Evolutionary conservation across 1,140 invertebrate genomes (phyloP).

Genomic region (Pseudomyrmex pallidus): DNA sequence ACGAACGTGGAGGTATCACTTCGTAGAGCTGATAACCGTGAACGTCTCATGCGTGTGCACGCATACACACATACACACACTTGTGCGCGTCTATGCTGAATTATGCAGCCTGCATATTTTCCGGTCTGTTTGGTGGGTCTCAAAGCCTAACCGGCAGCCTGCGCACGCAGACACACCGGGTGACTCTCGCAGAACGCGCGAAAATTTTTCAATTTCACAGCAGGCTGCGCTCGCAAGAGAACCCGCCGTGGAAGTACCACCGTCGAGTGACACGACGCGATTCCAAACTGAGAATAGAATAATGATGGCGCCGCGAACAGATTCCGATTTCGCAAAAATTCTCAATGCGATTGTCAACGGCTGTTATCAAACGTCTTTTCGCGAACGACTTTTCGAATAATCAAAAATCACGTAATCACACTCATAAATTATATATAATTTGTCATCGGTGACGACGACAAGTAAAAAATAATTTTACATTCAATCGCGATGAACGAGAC

Average conservation of each 20-base stretch:
- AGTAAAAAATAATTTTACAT: neutral
- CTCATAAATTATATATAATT: constrained; percentile 8
- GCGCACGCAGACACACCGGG: constrained; percentile 53
- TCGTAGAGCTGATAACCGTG: constrained; percentile 49
- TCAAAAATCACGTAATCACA: neutral
- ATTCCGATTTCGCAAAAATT: constrained; percentile 15
- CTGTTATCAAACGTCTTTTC: constrained; percentile 16
- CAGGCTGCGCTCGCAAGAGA: constrained; percentile 70
- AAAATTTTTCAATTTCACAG: constrained; percentile 76
- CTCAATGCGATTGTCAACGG: constrained; percentile 1
- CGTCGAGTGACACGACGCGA: constrained; percentile 52
- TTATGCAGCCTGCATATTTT: constrained; percentile 85
- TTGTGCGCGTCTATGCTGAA: constrained; percentile 77
- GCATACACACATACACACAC: neutral
- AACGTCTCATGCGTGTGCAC: constrained; percentile 50
- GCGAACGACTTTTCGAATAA: neutral
- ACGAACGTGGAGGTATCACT: constrained; percentile 43
- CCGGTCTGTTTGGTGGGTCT: constrained; percentile 85
- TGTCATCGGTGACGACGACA: too few species aligned
- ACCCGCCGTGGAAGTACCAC: constrained; percentile 59
- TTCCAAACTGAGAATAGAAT: constrained; percentile 70
- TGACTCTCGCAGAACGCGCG: constrained; percentile 78
- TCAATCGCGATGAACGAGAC: neutral
- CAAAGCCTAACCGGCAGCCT: constrained; percentile 81
- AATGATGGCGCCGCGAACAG: constrained; percentile 40